Evolutionary conservation across 2,113 vertebrate genomes (phyloP), one percentile per base, ranked within the genome.

Genomic region (Caranx melampygus): DNA sequence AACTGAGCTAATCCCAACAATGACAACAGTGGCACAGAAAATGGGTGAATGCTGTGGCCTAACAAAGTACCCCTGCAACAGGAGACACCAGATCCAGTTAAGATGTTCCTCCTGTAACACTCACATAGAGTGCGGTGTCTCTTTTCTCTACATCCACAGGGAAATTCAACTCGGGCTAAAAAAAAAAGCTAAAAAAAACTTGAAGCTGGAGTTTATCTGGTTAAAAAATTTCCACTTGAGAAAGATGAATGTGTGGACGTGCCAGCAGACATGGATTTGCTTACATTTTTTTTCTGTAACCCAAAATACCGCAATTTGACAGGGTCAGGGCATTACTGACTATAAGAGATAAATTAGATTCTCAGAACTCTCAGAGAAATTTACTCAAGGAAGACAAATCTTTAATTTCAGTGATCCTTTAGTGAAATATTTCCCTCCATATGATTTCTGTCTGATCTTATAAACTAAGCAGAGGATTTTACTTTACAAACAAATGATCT

Each of bases 1-100:
- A 93, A 94, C 90, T 90, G 85, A 80, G 78, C 78, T 72, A 60
- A 86, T 86, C 79, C 62, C 70, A 87, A 89, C 87, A 92, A 76
- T 83, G 89, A 88, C 91, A 92, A 88, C 83, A 88, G 51, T 79
- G 68, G 69, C 72, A 82, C 55, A 91, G 78, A 88, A 87, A 85
- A 89, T 62, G 71, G 79, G 66, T 54, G 71, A 65, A 84, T 60
- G 88, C 73, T 69, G 4, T 52, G 51, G 79, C 86, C 75, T 80
- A 64, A 91, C 90, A 91, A 89, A 88, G 82, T 85, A 71, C 78
- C 70, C 51, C 59, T 78, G 91, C 90, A 91, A 91, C 83, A 88
- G 67, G 82, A 86, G 89, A 92, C 87, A 91, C 67, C 83, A 70
- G 85, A 89, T 91, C 87, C 75, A 79, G 82, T 84, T 80, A 79